Conservation (phyloP, 30 jellyfish, hydroid and myxozoan species). For the Rhopilema esculentum region DNA sequence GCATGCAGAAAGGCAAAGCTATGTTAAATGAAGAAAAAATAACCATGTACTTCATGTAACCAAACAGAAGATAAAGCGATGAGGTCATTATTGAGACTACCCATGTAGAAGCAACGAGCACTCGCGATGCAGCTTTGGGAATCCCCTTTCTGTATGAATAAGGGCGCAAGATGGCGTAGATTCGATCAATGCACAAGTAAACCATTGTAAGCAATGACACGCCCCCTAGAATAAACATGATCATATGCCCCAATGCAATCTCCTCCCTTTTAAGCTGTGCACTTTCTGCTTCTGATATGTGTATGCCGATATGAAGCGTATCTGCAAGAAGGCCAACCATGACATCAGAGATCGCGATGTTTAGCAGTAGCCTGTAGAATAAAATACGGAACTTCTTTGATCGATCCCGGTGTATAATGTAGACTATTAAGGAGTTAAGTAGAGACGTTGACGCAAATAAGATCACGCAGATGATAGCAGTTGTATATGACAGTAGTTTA, state of each 20-base stretch:
- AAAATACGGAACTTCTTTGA: slow-evolving; percentile 42
- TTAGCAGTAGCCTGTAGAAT: slow-evolving; percentile 50
- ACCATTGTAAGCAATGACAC: slow-evolving; percentile 59
- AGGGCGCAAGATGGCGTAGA: slow-evolving; percentile 57
- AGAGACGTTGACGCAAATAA: slow-evolving; percentile 30
- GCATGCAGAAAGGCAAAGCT: slow-evolving; percentile 32
- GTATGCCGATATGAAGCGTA: slow-evolving; percentile 39
- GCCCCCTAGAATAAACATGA: slow-evolving; percentile 60
- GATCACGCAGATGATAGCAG: slow-evolving; percentile 34
- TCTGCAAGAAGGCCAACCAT: slow-evolving; percentile 62
- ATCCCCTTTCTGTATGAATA: slow-evolving; percentile 63
- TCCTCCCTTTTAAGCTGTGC: slow-evolving; percentile 23
- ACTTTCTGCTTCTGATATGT: slow-evolving; percentile 36
- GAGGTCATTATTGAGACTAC: slow-evolving; percentile 5
- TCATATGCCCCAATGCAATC: slow-evolving; percentile 28
- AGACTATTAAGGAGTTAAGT: slow-evolving; percentile 36
- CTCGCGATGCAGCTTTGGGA: background rate
- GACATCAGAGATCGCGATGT: slow-evolving; percentile 62
- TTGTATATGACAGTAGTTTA: slow-evolving; percentile 13
- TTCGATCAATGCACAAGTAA: slow-evolving; percentile 57
- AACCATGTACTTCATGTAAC: slow-evolving; percentile 53
- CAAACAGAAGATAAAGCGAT: slow-evolving; percentile 19
- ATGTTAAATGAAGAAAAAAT: slow-evolving; percentile 40
- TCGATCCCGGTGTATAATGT: slow-evolving; percentile 36
- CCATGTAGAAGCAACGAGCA: slow-evolving; percentile 55